A percentile compares a stretch with the other conserved stretches of the same genome.
phyloP scores from a whole-genome alignment of 1,140 invertebrate genomes.

The Tribolium castaneum region DNA sequence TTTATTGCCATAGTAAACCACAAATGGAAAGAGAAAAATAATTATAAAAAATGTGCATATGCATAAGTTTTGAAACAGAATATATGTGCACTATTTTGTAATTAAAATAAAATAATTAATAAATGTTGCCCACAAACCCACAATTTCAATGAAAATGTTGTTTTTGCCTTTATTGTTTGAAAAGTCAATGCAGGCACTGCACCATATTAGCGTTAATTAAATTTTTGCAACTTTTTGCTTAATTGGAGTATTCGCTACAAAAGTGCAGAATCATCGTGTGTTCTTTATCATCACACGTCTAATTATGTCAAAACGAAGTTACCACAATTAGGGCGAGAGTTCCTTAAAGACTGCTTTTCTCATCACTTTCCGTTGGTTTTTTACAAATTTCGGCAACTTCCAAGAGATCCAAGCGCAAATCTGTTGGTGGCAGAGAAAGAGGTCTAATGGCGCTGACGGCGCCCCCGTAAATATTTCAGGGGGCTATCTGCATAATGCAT shows the following conservation, averaged over 20 bases:
- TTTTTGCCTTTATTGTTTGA: neutral
- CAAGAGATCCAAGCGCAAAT: neutral
- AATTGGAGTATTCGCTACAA: neutral
- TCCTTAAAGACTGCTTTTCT: neutral
- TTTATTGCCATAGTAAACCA: too few relatives aligned
- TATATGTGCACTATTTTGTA: too few relatives aligned
- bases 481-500: slow-evolving; percentile 44
- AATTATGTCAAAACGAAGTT: neutral
- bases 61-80: too few relatives aligned
- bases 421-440: neutral
- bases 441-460: neutral
- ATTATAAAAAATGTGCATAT: too few relatives aligned
- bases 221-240: neutral
- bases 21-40: too few relatives aligned
- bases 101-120: too few relatives aligned
- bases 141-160: too few relatives aligned
- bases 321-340: neutral
- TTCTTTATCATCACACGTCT: neutral
- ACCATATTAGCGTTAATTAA: too few relatives aligned
- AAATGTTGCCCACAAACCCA: too few relatives aligned
- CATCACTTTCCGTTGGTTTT: neutral
- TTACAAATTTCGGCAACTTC: neutral
- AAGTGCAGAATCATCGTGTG: neutral
- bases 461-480: slow-evolving; percentile 44
- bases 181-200: neutral